Percentiles rank a stretch among this genome's conserved stretches.
Evolutionary conservation across 1,140 invertebrate species (phyloP).

Genomic region (Lasaia peninsularis): DNA sequence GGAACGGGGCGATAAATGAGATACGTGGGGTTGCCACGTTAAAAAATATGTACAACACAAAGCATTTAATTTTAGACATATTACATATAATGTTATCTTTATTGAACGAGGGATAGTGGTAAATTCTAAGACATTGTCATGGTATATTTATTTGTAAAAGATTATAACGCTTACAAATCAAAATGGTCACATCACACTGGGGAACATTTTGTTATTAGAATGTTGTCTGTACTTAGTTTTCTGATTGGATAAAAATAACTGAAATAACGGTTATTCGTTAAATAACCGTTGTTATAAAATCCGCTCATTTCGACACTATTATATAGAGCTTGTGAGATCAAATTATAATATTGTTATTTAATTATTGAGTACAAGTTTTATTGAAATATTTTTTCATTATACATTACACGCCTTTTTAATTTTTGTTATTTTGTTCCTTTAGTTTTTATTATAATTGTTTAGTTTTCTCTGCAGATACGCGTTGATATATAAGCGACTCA

Average conservation of each 20-base stretch:
- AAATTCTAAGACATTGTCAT: slow-evolving; percentile 49
- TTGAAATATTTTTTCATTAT: slow-evolving; percentile 72
- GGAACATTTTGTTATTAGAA: slow-evolving; percentile 50
- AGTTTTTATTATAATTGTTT: slow-evolving; percentile 72
- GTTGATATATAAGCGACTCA: slow-evolving; percentile 51
- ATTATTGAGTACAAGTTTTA: slow-evolving; percentile 76
- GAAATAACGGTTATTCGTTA: slow-evolving; percentile 13
- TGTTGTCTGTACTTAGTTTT: slow-evolving; percentile 49
- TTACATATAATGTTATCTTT: slow-evolving; percentile 72
- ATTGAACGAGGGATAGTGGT: slow-evolving; percentile 52
- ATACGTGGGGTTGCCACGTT: slow-evolving; percentile 43
- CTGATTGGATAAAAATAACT: slow-evolving; percentile 35
- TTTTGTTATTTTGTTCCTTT: slow-evolving; percentile 75
- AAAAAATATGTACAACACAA: slow-evolving; percentile 72
- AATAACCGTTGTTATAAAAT: slow-evolving; percentile 48
- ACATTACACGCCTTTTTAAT: slow-evolving; percentile 65
- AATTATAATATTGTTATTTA: slow-evolving; percentile 77
- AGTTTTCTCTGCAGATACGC: slow-evolving; percentile 47
- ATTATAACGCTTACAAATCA: slow-evolving; percentile 48
- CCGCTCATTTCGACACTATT: slow-evolving; percentile 47
- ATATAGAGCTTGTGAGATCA: slow-evolving; percentile 70
- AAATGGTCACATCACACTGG: slow-evolving; percentile 59
- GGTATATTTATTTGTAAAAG: slow-evolving; percentile 59
- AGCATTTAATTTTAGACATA: slow-evolving; percentile 77
- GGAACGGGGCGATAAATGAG: slow-evolving; percentile 33